Evolutionary conservation across 2,888 invertebrate species (phyloP).

Genomic region (Lepetodrilus schrolli): DNA sequence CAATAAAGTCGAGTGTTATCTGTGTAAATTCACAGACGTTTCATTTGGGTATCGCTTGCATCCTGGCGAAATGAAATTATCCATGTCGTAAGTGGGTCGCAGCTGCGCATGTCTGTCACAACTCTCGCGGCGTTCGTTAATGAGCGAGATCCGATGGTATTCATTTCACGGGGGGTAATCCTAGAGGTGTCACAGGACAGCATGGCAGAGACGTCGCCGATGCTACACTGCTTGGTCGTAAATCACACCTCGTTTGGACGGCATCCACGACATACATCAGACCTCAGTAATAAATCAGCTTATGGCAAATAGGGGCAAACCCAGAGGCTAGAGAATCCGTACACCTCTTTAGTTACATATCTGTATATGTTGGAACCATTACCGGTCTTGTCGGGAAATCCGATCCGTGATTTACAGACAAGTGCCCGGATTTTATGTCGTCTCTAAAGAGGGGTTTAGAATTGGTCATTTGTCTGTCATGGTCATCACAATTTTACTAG

Average conservation of each 20-base stretch:
- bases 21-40: slow-evolving; percentile 26
- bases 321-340: background rate
- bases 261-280: background rate
- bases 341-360: slow-evolving; percentile 22
- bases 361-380: slow-evolving; percentile 5
- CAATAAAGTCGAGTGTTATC: slow-evolving; percentile 22
- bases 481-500: slow-evolving; percentile 24
- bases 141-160: slow-evolving; percentile 25
- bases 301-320: background rate
- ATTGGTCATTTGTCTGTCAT: slow-evolving; percentile 26
- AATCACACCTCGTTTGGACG: slow-evolving; percentile 19
- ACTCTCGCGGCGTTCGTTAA: slow-evolving; percentile 29
- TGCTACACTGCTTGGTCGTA: slow-evolving; percentile 1
- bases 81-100: slow-evolving; percentile 29
- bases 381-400: background rate
- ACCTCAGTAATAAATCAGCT: slow-evolving; percentile 3
- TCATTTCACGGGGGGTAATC: slow-evolving; percentile 24
- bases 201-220: slow-evolving; percentile 14
- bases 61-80: slow-evolving; percentile 29
- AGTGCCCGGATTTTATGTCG: slow-evolving; percentile 13
- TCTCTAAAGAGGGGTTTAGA: slow-evolving; percentile 10
- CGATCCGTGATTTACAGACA: slow-evolving; percentile 16
- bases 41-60: slow-evolving; percentile 28
- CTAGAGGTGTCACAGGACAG: slow-evolving; percentile 24
- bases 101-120: slow-evolving; percentile 27